phyloP scores from a whole-genome alignment of 1,140 invertebrate genomes.

The Aphaenogaster ashmeadi region DNA sequence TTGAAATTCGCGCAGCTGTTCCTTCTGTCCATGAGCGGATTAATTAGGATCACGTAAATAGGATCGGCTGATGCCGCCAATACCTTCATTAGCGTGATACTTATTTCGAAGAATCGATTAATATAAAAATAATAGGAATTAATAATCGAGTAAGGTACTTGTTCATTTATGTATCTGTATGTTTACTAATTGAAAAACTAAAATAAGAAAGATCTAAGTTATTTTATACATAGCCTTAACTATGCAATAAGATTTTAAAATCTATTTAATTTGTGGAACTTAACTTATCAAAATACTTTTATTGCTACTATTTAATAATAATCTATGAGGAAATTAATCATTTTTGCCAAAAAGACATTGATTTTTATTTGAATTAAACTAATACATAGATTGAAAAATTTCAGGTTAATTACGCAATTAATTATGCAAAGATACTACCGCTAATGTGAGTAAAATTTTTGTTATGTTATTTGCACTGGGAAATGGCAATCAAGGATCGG shows the following conservation, averaged over 20 bases:
- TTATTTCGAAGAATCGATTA: background rate
- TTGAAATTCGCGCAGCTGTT: conserved; percentile 80
- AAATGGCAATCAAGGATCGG: conserved; percentile 28
- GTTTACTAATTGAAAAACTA: background rate
- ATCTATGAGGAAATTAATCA: background rate
- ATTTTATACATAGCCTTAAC: background rate
- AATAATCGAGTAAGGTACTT: background rate
- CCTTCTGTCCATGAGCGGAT: conserved; percentile 68
- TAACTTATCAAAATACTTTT: background rate
- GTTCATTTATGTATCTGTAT: background rate
- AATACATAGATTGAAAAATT: background rate
- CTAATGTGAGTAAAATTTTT: background rate
- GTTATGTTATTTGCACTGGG: background rate
- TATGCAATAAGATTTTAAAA: conserved; percentile 1
- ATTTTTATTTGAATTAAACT: conserved; percentile 23
- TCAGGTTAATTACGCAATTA: conserved; percentile 13
- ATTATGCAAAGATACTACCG: conserved; percentile 27
- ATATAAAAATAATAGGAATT: background rate
- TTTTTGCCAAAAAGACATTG: background rate
- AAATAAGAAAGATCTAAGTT: background rate
- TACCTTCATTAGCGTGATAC: background rate
- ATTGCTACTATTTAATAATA: background rate
- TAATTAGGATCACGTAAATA: conserved; percentile 77
- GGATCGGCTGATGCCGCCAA: conserved; percentile 13
- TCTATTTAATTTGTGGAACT: conserved; percentile 3